Base-by-base conservation (phyloP, 2,888 invertebrate genomes). In the Piscicola geometra region DNA sequence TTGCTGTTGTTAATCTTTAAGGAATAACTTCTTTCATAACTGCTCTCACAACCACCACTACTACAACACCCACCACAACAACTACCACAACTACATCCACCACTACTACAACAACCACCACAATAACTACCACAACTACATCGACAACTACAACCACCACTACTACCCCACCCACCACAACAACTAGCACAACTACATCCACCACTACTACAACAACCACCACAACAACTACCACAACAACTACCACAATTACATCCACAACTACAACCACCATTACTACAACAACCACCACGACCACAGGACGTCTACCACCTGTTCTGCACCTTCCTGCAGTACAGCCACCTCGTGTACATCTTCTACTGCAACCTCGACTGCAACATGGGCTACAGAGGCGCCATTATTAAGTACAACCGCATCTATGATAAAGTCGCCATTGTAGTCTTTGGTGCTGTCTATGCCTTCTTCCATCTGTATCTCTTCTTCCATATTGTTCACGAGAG, bases 281-380 rank as follows among this genome's bases (percentile, higher is more conserved):
- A 35, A 67, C 25, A n/a, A n/a, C 64, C 64, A 64, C 64, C 32
- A 28, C 64, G 9, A n/a, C 64, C 64, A 64, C 64, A 56, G 60
- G 60, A 56, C n/a, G 3, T 56, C 12, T 56, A 25, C 60, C 25
- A 56, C 60, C 9, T 56, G 12, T 18, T 56, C 25, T 25, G 25
- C n/a, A 5, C n/a, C 60, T 5, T 56, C 60, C n/a, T 56, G 3
- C 60, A 56, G n/a, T 5, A 18, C 60, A 15, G 3, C 25, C 60
- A 56, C 25, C 25, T 56, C n/a, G 3, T 18, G 15, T 56, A 15
- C 60, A 25, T 25, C 25, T 56, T 56, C n/a, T 56, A 56, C 60
- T 21, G 3, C 21, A 56, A 56, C 60, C 3, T 56, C 25, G n/a
- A 56, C 25, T 56, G 60, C 60, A 56, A 21, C 60, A 18, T 5